A percentile compares a stretch with the other conserved stretches of the same genome.
Evolutionary conservation across 2,797 vertebrate species (phyloP).

Genomic region (Simalia tracyae): DNA sequence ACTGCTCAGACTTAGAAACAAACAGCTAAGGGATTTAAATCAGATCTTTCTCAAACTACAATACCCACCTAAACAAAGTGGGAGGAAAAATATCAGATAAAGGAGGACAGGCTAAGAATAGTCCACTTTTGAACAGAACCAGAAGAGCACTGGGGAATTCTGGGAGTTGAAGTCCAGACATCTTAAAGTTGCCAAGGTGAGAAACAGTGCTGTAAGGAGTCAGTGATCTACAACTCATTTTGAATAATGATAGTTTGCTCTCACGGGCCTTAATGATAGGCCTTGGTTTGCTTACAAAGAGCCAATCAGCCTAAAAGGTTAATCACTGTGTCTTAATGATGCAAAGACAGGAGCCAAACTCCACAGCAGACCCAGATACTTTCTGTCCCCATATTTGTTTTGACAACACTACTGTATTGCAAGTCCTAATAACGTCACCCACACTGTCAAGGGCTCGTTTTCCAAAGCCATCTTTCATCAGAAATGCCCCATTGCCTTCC

Average conservation of each 20-base stretch:
- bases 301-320: background rate
- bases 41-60: background rate
- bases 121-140: background rate
- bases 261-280: background rate
- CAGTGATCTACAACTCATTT: background rate
- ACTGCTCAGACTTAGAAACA: background rate
- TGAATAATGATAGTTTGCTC: background rate
- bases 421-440: background rate
- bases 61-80: background rate
- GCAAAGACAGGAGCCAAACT: background rate
- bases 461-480: background rate
- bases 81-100: background rate
- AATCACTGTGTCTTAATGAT: background rate
- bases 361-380: background rate
- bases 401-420: background rate
- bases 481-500: background rate
- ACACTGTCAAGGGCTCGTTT: background rate
- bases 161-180: too few relatives aligned
- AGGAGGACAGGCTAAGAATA: background rate
- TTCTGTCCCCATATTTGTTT: background rate
- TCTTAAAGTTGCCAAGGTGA: too few relatives aligned
- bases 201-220: background rate
- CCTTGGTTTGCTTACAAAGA: background rate
- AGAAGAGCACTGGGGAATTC: background rate
- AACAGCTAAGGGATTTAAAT: background rate